Evolutionary conservation across 92 coral and sea anemone genomes (phyloP).

Genomic region (Anthopleura xanthogrammica): DNA sequence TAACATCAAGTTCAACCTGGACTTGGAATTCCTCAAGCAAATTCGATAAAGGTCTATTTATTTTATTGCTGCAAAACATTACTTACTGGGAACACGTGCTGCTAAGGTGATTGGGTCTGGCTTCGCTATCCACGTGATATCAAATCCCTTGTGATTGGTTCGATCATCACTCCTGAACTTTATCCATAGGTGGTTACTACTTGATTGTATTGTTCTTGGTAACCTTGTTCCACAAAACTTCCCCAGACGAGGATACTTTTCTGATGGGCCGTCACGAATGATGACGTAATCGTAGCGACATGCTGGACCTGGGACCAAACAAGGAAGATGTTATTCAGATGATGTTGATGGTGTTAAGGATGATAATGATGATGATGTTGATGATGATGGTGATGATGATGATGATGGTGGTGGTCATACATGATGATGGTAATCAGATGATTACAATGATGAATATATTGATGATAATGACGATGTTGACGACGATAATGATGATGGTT

Average conservation of each 20-base stretch:
- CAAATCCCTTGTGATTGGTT: conserved; percentile 59
- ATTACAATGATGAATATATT: not conserved
- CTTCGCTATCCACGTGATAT: conserved; percentile 51
- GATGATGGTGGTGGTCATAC: not conserved
- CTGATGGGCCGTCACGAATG: conserved; percentile 65
- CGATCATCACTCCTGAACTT: conserved; percentile 63
- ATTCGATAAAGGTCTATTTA: not conserved
- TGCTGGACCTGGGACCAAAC: conserved; percentile 21
- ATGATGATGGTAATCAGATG: no score
- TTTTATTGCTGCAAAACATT: not conserved
- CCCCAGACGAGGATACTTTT: conserved; percentile 58
- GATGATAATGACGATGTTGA: not conserved
- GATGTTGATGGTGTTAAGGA: not conserved
- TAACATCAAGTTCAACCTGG: no score
- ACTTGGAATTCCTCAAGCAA: not conserved
- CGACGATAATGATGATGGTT: not conserved
- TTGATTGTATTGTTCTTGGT: conserved; percentile 52
- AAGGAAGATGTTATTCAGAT: not conserved
- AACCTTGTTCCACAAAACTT: conserved; percentile 60
- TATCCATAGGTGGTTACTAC: conserved; percentile 54
- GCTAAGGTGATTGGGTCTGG: conserved; percentile 18
- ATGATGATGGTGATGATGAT: not conserved
- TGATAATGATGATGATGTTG: not conserved
- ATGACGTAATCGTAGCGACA: conserved; percentile 56
- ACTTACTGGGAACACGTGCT: conserved; percentile 14